Evolutionary conservation across 2,113 vertebrate genomes (phyloP).

Genomic region (Agelaius tricolor): DNA sequence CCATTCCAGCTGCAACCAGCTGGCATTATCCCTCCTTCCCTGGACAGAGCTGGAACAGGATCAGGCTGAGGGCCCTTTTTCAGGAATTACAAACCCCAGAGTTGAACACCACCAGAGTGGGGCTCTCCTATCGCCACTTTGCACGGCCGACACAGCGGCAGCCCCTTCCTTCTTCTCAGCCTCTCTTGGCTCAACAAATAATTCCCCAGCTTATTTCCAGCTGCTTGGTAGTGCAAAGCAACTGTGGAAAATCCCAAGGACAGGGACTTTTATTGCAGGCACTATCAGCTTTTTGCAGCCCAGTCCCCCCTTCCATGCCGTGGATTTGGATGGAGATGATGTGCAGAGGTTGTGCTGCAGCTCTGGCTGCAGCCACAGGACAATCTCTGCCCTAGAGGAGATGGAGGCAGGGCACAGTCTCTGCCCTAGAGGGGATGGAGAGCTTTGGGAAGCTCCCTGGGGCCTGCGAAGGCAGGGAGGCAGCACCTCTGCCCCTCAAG

Average conservation of each 20-base stretch:
- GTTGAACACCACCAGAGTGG: fast-evolving
- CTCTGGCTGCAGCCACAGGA: background rate
- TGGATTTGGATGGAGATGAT: background rate
- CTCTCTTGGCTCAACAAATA: background rate
- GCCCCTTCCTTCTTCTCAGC: background rate
- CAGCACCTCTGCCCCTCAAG: fast-evolving
- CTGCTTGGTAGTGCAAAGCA: background rate
- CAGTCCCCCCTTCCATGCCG: background rate
- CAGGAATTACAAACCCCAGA: background rate
- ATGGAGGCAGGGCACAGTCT: no score
- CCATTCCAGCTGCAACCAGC: fast-evolving
- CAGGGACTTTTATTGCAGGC: fast-evolving
- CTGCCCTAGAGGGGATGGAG: background rate
- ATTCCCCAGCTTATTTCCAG: background rate
- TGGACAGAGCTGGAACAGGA: fast-evolving
- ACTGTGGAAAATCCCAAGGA: background rate
- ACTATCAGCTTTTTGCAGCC: background rate
- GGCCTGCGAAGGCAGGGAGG: background rate
- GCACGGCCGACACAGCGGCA: fast-evolving
- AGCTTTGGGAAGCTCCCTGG: background rate
- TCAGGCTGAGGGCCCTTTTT: background rate
- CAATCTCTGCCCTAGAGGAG: background rate
- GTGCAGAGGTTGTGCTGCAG: fast-evolving
- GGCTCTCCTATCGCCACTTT: background rate
- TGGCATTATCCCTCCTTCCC: background rate